Evolutionary conservation across 2,797 vertebrate species (phyloP).

Genomic region (Merluccius polli): DNA sequence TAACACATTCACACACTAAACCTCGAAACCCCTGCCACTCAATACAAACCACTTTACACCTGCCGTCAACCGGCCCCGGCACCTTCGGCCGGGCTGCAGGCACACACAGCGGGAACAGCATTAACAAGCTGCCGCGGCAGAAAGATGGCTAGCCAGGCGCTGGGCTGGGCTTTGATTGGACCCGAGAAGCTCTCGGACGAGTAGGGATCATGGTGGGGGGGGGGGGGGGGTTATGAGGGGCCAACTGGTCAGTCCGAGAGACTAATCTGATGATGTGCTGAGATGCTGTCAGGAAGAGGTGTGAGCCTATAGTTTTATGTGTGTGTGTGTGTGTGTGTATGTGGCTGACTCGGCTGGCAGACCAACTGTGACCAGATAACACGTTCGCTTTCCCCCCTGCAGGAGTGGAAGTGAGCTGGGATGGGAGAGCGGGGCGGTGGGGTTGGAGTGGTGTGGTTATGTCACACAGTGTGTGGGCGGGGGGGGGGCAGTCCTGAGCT

Average conservation of each 20-base stretch:
- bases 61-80: neutral
- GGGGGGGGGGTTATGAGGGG: conserved; percentile 1
- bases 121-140: neutral
- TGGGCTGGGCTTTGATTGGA: too few species aligned
- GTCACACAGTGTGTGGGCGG: too few species aligned
- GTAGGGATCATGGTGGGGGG: conserved; percentile 29
- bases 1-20: neutral
- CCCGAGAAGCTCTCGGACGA: too few species aligned
- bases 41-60: neutral
- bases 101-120: neutral
- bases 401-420: conserved; percentile 53
- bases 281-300: conserved; percentile 12
- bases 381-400: conserved; percentile 67
- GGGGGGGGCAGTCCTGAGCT: conserved; percentile 43
- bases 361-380: conserved; percentile 68
- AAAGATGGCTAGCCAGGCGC: too few species aligned
- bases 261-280: neutral
- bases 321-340: conserved; percentile 25
- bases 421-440: conserved; percentile 40
- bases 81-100: neutral
- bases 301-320: neutral
- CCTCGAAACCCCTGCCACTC: neutral
- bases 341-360: conserved; percentile 16
- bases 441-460: conserved; percentile 8
- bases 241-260: neutral